phyloP scores from a whole-genome alignment of 1,140 invertebrate genomes.

The Apis cerana region DNA sequence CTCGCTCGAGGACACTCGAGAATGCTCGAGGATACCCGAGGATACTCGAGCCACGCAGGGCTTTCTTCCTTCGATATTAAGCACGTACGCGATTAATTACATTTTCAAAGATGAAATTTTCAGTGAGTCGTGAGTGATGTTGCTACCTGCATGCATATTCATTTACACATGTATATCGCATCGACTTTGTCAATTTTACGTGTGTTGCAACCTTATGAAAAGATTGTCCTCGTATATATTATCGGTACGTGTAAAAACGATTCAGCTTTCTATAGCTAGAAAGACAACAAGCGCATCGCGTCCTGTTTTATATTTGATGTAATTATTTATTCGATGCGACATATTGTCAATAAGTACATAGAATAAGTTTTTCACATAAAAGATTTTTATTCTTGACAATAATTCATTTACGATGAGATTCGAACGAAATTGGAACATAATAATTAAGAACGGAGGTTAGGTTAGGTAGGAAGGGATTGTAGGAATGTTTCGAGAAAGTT shows the following conservation, averaged over 20 bases:
- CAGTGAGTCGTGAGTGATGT: slow-evolving; percentile 34
- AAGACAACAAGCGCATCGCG: background rate
- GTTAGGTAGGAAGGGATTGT: background rate
- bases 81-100: slow-evolving; percentile 43
- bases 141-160: slow-evolving; percentile 37
- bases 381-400: background rate
- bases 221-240: slow-evolving; percentile 2
- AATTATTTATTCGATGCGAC: too few relatives aligned
- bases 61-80: slow-evolving; percentile 27
- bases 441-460: too few relatives aligned
- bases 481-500: slow-evolving; percentile 24
- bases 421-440: background rate
- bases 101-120: slow-evolving; percentile 39
- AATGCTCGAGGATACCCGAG: background rate
- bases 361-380: background rate
- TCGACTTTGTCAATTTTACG: background rate
- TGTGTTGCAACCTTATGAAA: slow-evolving; percentile 14
- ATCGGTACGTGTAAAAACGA: slow-evolving; percentile 10
- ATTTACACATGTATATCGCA: slow-evolving; percentile 27
- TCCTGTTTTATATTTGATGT: background rate
- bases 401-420: background rate
- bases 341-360: too few relatives aligned
- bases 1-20: background rate
- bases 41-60: background rate
- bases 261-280: background rate